These are phyloP conservation scores for Mesorhabditis spiculigera DNA, from an alignment of 2,888 invertebrate species.

Conservation along the genomic window DNA sequence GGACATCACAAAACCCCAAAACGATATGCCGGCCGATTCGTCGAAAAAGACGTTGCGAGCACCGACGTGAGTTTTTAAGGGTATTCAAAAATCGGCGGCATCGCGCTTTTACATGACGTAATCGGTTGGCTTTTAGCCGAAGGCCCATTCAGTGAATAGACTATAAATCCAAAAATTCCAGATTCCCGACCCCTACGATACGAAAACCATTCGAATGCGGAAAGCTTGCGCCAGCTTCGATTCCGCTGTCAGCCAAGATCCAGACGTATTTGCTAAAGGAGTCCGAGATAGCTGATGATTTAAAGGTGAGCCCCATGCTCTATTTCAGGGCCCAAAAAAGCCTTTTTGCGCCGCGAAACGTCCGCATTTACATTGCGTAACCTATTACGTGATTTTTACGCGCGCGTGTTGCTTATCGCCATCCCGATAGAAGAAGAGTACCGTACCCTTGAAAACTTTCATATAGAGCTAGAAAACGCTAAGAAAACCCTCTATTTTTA, in stretches of 20 bases:
- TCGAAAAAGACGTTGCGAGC: not conserved
- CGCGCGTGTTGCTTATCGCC: too few relatives aligned
- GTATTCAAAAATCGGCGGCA: not conserved
- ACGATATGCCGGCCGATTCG: slow-evolving; percentile 1
- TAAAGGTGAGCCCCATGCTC: not conserved
- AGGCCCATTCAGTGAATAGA: not conserved
- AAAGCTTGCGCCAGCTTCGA: not conserved
- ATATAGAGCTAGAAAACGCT: too few relatives aligned
- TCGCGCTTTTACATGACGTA: too few relatives aligned
- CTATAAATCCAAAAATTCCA: not conserved
- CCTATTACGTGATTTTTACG: too few relatives aligned
- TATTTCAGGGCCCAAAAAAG: too few relatives aligned
- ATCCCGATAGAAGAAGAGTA: too few relatives aligned
- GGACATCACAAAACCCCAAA: not conserved
- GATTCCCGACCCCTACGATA: not conserved
- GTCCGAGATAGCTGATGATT: slow-evolving; percentile 1
- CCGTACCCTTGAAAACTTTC: too few relatives aligned
- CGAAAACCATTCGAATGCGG: not conserved
- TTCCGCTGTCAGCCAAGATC: not conserved
- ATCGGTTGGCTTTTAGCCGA: too few relatives aligned
- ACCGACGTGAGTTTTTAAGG: not conserved
- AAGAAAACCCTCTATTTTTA: too few relatives aligned
- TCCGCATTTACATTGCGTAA: too few relatives aligned
- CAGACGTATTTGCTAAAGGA: not conserved
- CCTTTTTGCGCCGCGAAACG: too few relatives aligned